Base-by-base conservation (phyloP, 2,113 vertebrate genomes). In the Nerophis lumbriciformis region DNA sequence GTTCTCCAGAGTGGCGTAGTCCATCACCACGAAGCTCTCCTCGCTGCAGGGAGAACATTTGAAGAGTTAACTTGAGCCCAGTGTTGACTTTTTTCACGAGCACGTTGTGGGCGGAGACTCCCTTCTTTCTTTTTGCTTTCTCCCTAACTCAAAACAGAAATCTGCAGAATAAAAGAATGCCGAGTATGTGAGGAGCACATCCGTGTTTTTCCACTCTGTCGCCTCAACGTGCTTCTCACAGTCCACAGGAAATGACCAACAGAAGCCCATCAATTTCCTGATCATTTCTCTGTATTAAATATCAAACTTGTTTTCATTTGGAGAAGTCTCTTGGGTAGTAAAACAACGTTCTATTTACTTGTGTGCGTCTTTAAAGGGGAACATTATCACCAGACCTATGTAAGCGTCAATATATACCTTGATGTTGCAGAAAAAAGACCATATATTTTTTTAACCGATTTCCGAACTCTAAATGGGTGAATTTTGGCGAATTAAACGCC, bases 1-100 rank as follows among this genome's bases (percentile, higher is more conserved):
- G 5, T 95, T 92, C 64, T 93, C 90, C 79, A 91, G 70, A 44
- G 81, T 94, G 65, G 94, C 94, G 0, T 99, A 95, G 85, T 96
- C 94, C 78, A 92, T 89, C 61, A 99, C 96, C 0, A 84, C 82
- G 45, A 85, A 88, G 71, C 78, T 85, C 75, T 97, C 97, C 80
- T 99, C 95, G 0, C 97, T 99, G 83, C 4, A 16, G 35, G 28
- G 11, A 11, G 2, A 50, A 49, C 11, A 53, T 11, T 8, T 45
- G 42, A 4, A 53, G n/a, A 35, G 51, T 6, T 51, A 6, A 51
- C 15, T 6, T 45, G 10, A 51, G 49, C 1, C 8, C 9, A 16
- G 15, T 51, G 9, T 51, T 49, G 48, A 49, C 48, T 49, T 49
- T 49, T n/a, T 11, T 28, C 1, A 28, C 48, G 2, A 2, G 5